Percentiles rank a stretch among this genome's conserved stretches.
Evolutionary conservation across 2,113 vertebrate species (phyloP).

Genomic region (Hydrochoerus hydrochaeris): DNA sequence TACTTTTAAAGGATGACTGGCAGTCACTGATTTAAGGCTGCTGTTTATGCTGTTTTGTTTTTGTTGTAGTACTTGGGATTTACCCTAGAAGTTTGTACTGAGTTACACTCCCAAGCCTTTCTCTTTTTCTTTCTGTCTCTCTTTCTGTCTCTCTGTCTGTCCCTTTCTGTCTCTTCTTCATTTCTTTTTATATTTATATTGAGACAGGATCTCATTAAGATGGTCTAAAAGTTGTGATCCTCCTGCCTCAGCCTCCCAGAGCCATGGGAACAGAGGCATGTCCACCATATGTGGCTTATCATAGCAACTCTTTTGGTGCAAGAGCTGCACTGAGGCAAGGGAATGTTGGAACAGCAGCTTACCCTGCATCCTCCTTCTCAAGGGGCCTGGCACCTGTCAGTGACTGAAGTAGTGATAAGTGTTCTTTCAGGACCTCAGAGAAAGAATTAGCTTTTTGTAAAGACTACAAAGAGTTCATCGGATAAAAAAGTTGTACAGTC

Average conservation of each 20-base stretch:
- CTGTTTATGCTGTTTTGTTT: neutral
- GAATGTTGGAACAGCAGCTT: neutral
- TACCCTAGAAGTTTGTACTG: neutral
- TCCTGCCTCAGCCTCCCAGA: neutral
- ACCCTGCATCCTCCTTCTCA: fast-evolving
- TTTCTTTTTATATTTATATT: neutral
- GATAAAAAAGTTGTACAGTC: neutral
- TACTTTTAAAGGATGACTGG: neutral
- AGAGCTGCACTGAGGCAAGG: neutral
- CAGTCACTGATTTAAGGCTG: neutral
- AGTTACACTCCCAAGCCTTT: neutral
- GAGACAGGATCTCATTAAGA: neutral
- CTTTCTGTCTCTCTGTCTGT: neutral
- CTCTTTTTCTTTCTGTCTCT: neutral
- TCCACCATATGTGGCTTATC: neutral
- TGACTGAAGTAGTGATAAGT: neutral
- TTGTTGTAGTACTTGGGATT: neutral
- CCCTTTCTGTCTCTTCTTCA: neutral
- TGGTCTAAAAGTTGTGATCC: neutral
- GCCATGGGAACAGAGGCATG: neutral
- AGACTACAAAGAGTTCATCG: neutral
- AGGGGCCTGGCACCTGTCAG: neutral
- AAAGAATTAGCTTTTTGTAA: neutral
- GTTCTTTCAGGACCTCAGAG: neutral
- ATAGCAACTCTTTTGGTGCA: neutral